Conservation (phyloP, 2,113 vertebrate species). For the Dinomys branickii region DNA sequence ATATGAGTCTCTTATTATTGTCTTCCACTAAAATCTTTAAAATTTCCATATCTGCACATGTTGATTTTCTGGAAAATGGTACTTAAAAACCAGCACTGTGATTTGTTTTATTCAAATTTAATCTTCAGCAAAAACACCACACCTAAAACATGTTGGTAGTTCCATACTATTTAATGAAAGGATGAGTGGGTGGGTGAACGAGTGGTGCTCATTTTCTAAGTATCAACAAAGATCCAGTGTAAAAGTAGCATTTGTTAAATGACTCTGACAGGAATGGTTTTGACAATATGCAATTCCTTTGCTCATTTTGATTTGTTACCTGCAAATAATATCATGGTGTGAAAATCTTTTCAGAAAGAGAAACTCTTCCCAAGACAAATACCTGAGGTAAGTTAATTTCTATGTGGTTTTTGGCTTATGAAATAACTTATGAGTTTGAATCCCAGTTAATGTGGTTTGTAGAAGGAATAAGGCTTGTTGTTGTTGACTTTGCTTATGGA, state of each 20-base stretch:
- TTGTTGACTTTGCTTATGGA: not conserved
- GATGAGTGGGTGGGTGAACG: not conserved
- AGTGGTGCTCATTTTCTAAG: not conserved
- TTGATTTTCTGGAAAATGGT: not conserved
- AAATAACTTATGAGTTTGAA: not conserved
- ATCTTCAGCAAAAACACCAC: not conserved
- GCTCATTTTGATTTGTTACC: not conserved
- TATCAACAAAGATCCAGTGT: not conserved
- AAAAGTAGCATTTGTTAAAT: not conserved
- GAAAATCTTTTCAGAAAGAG: not conserved
- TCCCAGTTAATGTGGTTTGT: not conserved
- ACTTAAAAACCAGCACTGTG: not conserved
- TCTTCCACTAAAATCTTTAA: not conserved
- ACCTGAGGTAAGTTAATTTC: not conserved
- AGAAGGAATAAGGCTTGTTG: not conserved
- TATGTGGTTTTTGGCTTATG: constrained; percentile 9
- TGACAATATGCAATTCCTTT: not conserved
- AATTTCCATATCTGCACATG: not conserved
- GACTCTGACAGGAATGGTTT: not conserved
- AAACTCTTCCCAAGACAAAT: not conserved
- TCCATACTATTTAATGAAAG: not conserved
- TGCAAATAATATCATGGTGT: not conserved
- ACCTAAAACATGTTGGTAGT: not conserved
- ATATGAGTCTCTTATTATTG: not conserved
- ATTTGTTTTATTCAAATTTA: not conserved